These are phyloP conservation scores for Diacarnus erythraeanus DNA, from an alignment of 37 sponge, comb jelly and placozoan genomes.

Conservation along the genomic window DNA sequence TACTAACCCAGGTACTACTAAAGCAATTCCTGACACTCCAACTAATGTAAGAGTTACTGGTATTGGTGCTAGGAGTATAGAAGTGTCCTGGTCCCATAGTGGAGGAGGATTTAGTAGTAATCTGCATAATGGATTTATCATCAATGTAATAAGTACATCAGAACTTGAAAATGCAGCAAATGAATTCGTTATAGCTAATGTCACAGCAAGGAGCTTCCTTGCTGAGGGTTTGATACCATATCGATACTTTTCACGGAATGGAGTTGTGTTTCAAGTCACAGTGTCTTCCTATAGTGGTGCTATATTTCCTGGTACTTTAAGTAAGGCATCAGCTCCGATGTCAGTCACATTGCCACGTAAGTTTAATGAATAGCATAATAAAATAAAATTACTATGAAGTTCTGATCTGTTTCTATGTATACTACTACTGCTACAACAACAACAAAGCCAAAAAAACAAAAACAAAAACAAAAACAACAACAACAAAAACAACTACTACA, in stretches of 20 bases:
- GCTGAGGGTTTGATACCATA: neutral
- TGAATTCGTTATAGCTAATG: neutral
- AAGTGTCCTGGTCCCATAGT: neutral
- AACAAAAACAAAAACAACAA: too few relatives aligned
- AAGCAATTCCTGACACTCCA: neutral
- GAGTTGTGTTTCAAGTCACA: neutral
- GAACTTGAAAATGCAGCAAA: neutral
- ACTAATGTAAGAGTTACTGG: neutral
- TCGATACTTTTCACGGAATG: neutral
- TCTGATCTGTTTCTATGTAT: too few relatives aligned
- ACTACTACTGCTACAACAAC: too few relatives aligned
- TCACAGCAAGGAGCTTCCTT: neutral
- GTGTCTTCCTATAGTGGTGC: too few relatives aligned
- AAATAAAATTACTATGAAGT: too few relatives aligned
- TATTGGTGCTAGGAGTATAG: neutral
- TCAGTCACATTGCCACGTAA: neutral
- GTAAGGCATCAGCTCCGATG: too few relatives aligned
- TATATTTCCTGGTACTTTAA: too few relatives aligned
- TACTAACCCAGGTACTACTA: too few relatives aligned
- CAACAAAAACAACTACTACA: too few relatives aligned
- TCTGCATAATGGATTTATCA: neutral
- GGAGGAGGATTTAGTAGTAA: neutral
- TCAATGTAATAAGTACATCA: neutral
- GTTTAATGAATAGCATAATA: too few relatives aligned
- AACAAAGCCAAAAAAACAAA: too few relatives aligned